A percentile compares a stretch with the other conserved stretches of the same genome.
Evolutionary conservation across 2,888 invertebrate species (phyloP).

Genomic region (Limnephilus rhombicus): DNA sequence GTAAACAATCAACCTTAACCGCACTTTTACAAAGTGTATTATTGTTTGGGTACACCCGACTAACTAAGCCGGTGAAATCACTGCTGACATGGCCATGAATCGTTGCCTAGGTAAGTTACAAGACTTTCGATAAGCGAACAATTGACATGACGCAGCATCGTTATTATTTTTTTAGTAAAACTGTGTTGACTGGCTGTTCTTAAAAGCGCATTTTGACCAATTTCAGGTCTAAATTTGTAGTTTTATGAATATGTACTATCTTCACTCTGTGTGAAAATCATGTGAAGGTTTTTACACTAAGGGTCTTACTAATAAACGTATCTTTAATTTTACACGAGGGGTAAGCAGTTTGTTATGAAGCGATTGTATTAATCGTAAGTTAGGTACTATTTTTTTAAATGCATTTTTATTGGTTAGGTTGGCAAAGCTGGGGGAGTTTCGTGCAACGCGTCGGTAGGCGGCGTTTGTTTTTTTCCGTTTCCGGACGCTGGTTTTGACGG

Average conservation of each 20-base stretch:
- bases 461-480: too few relatives aligned
- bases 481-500: too few relatives aligned
- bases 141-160: background rate
- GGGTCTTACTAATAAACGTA: too few relatives aligned
- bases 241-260: background rate
- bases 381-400: too few relatives aligned
- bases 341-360: too few relatives aligned
- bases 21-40: background rate
- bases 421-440: too few relatives aligned
- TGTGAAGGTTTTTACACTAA: background rate
- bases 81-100: background rate
- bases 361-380: too few relatives aligned
- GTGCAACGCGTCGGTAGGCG: too few relatives aligned
- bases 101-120: constrained; percentile 6
- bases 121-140: constrained; percentile 10
- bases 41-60: background rate
- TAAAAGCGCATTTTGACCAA: background rate
- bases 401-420: too few relatives aligned
- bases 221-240: background rate
- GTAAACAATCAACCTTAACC: constrained; percentile 2
- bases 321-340: too few relatives aligned
- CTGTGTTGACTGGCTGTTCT: constrained; percentile 15
- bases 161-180: background rate
- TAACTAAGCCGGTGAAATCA: background rate
- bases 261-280: background rate